A percentile compares a stretch with the other conserved stretches of the same genome.
Conservation (phyloP, 2,113 vertebrate species). For the Calonectris borealis region DNA sequence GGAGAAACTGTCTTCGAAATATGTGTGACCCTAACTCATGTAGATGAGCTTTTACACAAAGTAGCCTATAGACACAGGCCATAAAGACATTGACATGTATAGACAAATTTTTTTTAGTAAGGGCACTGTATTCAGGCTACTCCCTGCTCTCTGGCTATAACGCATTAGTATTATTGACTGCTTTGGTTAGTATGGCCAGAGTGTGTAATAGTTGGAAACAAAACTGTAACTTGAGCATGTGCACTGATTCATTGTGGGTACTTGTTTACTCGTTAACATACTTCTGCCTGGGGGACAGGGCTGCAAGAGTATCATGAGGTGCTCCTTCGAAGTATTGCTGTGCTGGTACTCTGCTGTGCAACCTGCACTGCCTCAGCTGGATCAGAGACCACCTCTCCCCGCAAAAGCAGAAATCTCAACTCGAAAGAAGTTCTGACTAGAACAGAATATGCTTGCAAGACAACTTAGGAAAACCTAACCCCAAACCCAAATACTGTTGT, state of each 20-base stretch:
- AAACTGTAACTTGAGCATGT: not conserved
- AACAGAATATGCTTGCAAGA: not conserved
- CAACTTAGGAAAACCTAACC: not conserved
- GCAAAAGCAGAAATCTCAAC: not conserved
- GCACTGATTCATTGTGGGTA: not conserved
- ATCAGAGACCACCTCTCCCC: not conserved
- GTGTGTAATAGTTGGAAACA: not conserved
- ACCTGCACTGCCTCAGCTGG: accelerated
- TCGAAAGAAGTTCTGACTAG: not conserved
- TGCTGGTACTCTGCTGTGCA: accelerated
- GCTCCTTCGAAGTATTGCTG: not conserved
- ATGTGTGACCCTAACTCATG: not conserved
- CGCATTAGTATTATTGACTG: not conserved
- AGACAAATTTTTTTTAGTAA: not conserved
- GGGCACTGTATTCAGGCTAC: not conserved
- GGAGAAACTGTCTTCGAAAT: not conserved
- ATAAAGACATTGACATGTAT: not conserved
- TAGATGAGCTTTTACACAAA: not conserved
- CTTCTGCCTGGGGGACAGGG: not conserved
- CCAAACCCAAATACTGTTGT: not conserved
- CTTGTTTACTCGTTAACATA: not conserved
- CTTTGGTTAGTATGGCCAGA: not conserved
- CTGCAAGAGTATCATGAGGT: not conserved
- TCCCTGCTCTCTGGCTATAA: not conserved
- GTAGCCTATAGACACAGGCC: not conserved